phyloP scores from a whole-genome alignment of 2,113 vertebrate species.

The Alosa alosa region DNA sequence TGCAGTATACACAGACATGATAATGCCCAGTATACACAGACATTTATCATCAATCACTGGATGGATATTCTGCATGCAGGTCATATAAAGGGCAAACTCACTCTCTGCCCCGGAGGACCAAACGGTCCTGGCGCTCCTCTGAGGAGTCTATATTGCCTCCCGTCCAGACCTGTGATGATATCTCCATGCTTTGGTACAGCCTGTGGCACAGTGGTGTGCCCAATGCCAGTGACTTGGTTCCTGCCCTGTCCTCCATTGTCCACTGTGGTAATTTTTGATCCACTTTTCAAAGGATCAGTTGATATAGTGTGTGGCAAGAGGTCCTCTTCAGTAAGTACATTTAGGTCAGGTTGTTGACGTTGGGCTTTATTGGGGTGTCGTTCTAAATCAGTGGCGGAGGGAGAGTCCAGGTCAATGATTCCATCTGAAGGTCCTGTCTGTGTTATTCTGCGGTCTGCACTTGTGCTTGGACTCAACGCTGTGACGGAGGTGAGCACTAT shows the following conservation, averaged over 20 bases:
- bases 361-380: background rate
- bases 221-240: conserved; percentile 3
- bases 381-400: conserved; percentile 21
- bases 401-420: conserved; percentile 35
- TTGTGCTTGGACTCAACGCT: background rate
- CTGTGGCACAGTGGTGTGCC: background rate
- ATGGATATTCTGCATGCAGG: background rate
- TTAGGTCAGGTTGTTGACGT: conserved; percentile 29
- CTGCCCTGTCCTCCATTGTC: conserved; percentile 15
- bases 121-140: conserved; percentile 60
- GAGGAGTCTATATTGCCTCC: conserved; percentile 45
- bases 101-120: conserved; percentile 67
- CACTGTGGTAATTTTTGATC: background rate
- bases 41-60: background rate
- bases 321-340: conserved; percentile 44
- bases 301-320: conserved; percentile 28
- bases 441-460: background rate
- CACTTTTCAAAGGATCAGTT: background rate
- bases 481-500: conserved; percentile 44
- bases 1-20: background rate
- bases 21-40: background rate
- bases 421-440: background rate
- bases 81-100: conserved; percentile 58
- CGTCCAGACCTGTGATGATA: background rate
- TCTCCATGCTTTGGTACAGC: background rate